A percentile compares a stretch with the other conserved stretches of the same genome.
These are phyloP conservation scores for Ceyx erithaca DNA, from an alignment of 2,797 vertebrate species.

Conservation along the genomic window DNA sequence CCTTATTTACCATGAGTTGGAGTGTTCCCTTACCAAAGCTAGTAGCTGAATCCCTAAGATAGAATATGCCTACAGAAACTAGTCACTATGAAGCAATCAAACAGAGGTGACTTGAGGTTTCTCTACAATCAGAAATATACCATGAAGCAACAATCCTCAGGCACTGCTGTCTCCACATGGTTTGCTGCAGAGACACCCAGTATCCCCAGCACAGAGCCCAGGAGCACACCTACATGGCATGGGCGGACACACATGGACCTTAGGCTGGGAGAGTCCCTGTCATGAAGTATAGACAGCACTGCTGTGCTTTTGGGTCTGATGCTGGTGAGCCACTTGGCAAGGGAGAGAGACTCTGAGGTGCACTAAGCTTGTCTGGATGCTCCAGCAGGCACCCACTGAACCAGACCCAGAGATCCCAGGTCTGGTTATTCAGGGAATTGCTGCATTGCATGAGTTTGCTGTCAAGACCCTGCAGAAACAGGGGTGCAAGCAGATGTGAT, in stretches of 20 bases:
- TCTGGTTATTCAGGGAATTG: neutral
- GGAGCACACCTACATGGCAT: neutral
- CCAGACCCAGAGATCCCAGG: too few relatives aligned
- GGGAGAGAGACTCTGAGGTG: neutral
- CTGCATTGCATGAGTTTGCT: neutral
- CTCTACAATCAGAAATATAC: neutral
- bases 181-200: fast-evolving
- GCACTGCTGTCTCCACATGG: neutral
- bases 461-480: neutral
- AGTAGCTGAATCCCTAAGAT: neutral
- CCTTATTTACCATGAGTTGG: neutral
- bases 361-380: neutral
- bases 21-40: neutral
- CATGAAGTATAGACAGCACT: neutral
- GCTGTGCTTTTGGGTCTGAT: neutral
- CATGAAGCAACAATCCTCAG: neutral
- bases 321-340: neutral
- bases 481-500: neutral
- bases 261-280: neutral
- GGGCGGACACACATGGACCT: fast-evolving
- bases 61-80: neutral
- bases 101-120: neutral
- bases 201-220: fast-evolving
- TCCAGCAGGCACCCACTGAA: neutral
- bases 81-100: neutral